A percentile compares a stretch with the other conserved stretches of the same genome.
Conservation (phyloP, 1,140 invertebrate species). For the Pseudomyrmex sp. region DNA sequence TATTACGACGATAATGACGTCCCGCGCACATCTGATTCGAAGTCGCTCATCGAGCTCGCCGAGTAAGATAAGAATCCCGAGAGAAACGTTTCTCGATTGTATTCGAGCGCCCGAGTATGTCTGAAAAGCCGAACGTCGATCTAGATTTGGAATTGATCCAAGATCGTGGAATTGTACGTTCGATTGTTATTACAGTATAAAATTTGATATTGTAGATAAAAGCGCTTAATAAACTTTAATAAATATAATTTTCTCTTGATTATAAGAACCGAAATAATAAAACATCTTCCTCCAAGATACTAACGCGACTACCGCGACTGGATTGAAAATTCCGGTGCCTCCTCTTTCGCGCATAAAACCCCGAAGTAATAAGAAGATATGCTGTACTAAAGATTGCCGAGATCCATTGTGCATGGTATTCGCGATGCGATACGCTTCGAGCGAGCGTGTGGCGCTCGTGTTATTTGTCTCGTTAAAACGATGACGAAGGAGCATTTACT, state of each 20-base stretch:
- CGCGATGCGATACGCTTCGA: background rate
- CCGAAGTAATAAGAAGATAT: background rate
- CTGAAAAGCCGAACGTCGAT: slow-evolving; percentile 54
- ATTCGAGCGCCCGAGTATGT: slow-evolving; percentile 29
- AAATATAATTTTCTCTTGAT: no score
- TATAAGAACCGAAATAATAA: background rate
- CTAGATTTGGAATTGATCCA: slow-evolving; percentile 48
- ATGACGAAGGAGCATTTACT: slow-evolving; percentile 68
- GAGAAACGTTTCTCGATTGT: no score
- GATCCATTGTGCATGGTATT: slow-evolving; percentile 3
- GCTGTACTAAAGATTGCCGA: slow-evolving; percentile 2
- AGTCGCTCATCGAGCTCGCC: background rate
- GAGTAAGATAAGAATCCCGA: slow-evolving; percentile 27
- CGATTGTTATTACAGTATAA: background rate
- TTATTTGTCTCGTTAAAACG: slow-evolving; percentile 63
- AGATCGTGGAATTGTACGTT: slow-evolving; percentile 26
- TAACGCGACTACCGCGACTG: background rate
- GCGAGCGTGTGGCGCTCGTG: slow-evolving; percentile 3
- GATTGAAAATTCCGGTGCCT: background rate
- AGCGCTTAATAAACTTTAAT: no score
- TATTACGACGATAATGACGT: slow-evolving; percentile 28
- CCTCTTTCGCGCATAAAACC: background rate
- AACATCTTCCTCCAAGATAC: background rate
- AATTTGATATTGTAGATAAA: no score
- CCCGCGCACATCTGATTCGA: slow-evolving; percentile 11